Percentiles rank a stretch among this genome's conserved stretches.
phyloP scores from a whole-genome alignment of 2,797 vertebrate genomes.

The Premnoplex brunnescens region DNA sequence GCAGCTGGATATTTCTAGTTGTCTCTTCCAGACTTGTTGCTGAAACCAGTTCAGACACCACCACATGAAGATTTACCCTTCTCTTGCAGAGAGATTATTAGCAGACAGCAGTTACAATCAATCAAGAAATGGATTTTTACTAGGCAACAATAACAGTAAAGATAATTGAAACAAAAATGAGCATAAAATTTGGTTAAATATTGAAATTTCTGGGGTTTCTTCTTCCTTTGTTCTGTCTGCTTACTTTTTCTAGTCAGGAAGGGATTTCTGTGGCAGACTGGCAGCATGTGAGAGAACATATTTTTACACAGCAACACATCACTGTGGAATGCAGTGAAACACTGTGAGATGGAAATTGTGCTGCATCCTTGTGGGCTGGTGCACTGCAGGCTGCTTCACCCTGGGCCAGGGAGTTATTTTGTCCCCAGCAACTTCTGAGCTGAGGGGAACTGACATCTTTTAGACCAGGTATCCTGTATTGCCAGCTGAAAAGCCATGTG shows the following conservation, averaged over 20 bases:
- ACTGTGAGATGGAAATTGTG: not conserved
- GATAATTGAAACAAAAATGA: not conserved
- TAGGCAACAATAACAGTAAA: not conserved
- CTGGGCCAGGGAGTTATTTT: not conserved
- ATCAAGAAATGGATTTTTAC: not conserved
- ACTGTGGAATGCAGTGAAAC: not conserved
- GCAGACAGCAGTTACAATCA: not conserved
- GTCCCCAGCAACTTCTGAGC: not conserved
- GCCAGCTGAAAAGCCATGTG: not conserved
- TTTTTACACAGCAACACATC: not conserved
- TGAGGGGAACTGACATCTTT: not conserved
- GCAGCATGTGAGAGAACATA: not conserved
- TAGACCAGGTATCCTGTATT: rapidly evolving
- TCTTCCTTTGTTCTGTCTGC: not conserved
- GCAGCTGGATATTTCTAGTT: not conserved
- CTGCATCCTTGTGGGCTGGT: not conserved
- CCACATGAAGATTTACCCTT: not conserved
- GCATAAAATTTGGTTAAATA: not conserved
- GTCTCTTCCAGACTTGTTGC: not conserved
- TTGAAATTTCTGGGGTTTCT: not conserved
- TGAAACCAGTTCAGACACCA: not conserved
- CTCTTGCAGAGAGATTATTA: not conserved
- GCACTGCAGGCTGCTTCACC: not conserved
- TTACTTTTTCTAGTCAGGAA: not conserved
- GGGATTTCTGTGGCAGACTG: constrained; percentile 26